These are phyloP conservation scores for Melanotaenia nigrans DNA, from an alignment of 2,797 vertebrate genomes.

Conservation along the genomic window DNA sequence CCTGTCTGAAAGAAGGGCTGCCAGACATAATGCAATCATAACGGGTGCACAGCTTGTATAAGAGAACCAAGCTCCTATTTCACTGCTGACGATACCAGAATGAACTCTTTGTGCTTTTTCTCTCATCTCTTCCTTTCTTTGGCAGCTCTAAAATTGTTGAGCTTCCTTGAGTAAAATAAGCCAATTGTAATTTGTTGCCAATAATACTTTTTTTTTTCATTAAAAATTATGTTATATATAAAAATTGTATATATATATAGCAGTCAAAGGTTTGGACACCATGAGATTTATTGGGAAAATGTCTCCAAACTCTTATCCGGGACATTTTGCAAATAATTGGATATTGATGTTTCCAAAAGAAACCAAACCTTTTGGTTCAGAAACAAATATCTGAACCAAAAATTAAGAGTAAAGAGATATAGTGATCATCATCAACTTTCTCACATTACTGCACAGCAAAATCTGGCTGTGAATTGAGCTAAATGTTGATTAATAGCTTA, in stretches of 20 bases:
- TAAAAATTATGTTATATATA: no score
- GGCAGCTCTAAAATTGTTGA: constrained; percentile 49
- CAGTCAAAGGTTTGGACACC: no score
- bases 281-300: no score
- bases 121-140: constrained; percentile 40
- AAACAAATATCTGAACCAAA: constrained; percentile 14
- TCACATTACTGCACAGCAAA: constrained; percentile 3
- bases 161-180: constrained; percentile 66
- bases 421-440: constrained; percentile 6
- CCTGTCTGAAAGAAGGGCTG: constrained; percentile 69
- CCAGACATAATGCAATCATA: constrained; percentile 78
- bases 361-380: constrained; percentile 26
- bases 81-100: constrained; percentile 59
- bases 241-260: no score
- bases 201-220: constrained; percentile 20
- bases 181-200: constrained; percentile 70
- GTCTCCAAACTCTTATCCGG: no score
- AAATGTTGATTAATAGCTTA: constrained; percentile 42
- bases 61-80: constrained; percentile 71
- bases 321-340: no score
- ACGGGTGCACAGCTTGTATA: constrained; percentile 69
- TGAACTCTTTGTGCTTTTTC: constrained; percentile 68
- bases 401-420: constrained; percentile 15
- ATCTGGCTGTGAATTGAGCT: constrained; percentile 21
- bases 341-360: constrained; percentile 21